Base-by-base conservation (phyloP, 2,113 vertebrate species). In the Brachyhypopomus gauderio region DNA sequence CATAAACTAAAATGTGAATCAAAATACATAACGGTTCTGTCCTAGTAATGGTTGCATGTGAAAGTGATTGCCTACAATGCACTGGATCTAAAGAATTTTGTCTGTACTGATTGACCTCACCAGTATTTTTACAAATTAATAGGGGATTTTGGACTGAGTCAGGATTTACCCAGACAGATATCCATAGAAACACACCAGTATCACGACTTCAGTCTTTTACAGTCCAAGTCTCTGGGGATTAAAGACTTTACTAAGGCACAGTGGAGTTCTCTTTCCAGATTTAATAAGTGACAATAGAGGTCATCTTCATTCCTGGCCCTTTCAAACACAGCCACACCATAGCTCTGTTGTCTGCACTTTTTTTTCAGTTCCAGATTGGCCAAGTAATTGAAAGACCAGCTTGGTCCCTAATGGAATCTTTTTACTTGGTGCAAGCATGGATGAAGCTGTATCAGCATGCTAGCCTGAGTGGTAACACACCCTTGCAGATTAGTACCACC, bases 271-370 rank as follows among this genome's bases (percentile, higher is more conserved):
- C 12, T 11, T 52, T 52, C 17, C 67, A 25, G 38, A 36, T 12
- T 71, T 82, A 77, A 82, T 82, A 75, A 77, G 34, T 77, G 52
- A 75, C 74, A 77, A 27, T 55, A n/a, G 80, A 56, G 56, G 41
- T 36, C 59, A 38, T 66, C 59, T 74, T 48, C 23, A 25, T 55
- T 62, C 70, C 20, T 1, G 27, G 72, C 38, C 59, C n/a, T 76
- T 25, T 62, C 25, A 56, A 12, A 77, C 34, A 56, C 60, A 77
- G 74, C 23, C 73, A 52, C n/a, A 36, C 66, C 48, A 82, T 71
- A 55, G 11, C 34, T 27, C 52, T 27, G 64, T 60, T 60, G 20
- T 69, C 80, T 70, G 17, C 62, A 0, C 20, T 8, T 45, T 58
- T 59, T 76, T 70, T 76, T 52, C 45, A 63, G 14, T 5, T 72